phyloP scores from a whole-genome alignment of 2,888 invertebrate genomes.

The Pantelozetes paolii region DNA sequence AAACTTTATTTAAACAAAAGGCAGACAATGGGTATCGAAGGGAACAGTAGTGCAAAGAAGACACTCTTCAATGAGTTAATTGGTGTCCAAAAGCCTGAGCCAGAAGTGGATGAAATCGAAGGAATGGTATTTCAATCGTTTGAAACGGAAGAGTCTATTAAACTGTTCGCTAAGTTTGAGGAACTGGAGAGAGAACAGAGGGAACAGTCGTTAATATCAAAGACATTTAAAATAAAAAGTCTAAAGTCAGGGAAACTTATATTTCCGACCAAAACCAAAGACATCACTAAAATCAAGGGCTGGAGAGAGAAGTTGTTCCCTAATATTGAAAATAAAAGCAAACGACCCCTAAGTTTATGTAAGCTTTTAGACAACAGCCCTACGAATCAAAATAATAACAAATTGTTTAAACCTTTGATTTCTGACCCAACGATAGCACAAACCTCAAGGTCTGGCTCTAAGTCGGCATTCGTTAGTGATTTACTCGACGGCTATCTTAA shows the following conservation, averaged over 20 bases:
- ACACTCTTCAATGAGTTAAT: not conserved
- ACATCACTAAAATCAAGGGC: conserved; percentile 46
- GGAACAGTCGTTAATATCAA: not conserved
- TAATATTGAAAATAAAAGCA: not conserved
- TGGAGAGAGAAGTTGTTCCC: conserved; percentile 40
- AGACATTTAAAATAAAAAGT: not conserved
- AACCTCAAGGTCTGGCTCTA: not conserved
- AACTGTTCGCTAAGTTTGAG: not conserved
- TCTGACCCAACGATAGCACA: not conserved
- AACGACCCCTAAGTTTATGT: not conserved
- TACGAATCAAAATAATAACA: not conserved
- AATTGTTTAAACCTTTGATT: no score
- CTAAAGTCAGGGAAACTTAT: conserved; percentile 37
- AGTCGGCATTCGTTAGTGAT: conserved; percentile 26
- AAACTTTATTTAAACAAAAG: no score
- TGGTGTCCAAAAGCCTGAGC: conserved; percentile 37
- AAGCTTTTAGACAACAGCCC: not conserved
- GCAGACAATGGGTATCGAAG: not conserved
- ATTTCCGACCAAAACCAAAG: conserved; percentile 46
- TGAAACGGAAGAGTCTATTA: conserved; percentile 45
- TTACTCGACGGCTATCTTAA: not conserved
- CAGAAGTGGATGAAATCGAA: conserved; percentile 48
- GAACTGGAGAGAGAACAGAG: not conserved
- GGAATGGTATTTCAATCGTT: conserved; percentile 47
- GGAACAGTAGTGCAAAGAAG: not conserved